Base-by-base conservation (phyloP, 53 echinoderm and acorn worm species). In the Arbacia lixula region DNA sequence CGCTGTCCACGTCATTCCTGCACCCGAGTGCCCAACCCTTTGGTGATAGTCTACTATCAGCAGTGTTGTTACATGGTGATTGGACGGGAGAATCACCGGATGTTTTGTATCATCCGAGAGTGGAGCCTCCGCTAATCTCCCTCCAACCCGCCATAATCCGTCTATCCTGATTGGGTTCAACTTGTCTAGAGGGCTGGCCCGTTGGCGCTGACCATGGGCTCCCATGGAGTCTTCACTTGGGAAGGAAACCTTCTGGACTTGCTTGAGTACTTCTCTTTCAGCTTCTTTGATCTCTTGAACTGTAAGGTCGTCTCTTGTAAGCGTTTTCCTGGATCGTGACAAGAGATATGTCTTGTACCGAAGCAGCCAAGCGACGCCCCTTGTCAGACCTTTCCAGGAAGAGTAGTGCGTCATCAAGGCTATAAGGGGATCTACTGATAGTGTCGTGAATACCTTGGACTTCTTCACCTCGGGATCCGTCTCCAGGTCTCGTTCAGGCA, bases 1-100 rank as follows among this genome's bases (percentile, higher is more conserved):
- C 8, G 86, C 54, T 37, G 86, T 16, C 89, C 86, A 89, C 3
- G 83, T 89, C 88, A 92, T 86, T 0, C 88, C 84, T 24, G 78
- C 88, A 1, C 92, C 86, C 20, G 82, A 80, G 43, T 92, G 92
- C 5, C 92, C 85, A 2, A 89, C 88, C 12, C 14, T 16, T 2
- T 16, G 32, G 46, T 92, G 89, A 39, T 92, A 83, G 33, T 92
- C 77, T 12, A 36, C 33, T 12, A 92, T 84, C 58, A 89, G 10
- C 35, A 92, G 42, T 46, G 5, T 73, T 4, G 89, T 89, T 32
- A 92, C 89, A n/a, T 92, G 89, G 35, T 82, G 86, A 57, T 86
- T 74, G 0, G 46, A 56, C 12, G 89, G 92, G 0, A 92, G 74
- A 27, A 92, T 89, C 0, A 89, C 40, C 12, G 92, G 89, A 46